phyloP scores from a whole-genome alignment of 2,113 vertebrate genomes.

The Gymnarchus niloticus region DNA sequence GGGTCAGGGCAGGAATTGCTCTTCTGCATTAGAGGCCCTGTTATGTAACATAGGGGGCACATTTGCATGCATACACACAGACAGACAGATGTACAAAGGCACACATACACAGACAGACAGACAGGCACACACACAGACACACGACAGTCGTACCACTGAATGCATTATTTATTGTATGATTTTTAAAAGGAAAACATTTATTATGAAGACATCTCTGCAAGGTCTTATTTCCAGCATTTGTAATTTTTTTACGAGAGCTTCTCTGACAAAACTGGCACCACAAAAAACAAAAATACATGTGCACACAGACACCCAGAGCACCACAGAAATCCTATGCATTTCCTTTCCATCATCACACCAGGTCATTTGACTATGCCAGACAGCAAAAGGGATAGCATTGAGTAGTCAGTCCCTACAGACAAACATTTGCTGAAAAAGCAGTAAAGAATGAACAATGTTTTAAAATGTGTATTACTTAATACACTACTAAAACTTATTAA shows the following conservation, averaged over 20 bases:
- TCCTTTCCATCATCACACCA: slow-evolving; percentile 19
- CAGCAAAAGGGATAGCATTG: background rate
- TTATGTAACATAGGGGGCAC: background rate
- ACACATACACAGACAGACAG: background rate
- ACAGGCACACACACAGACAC: background rate
- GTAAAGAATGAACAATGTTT: background rate
- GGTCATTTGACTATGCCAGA: slow-evolving; percentile 17
- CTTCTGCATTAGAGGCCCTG: background rate
- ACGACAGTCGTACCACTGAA: background rate
- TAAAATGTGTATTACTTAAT: background rate
- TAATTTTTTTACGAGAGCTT: background rate
- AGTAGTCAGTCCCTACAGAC: too few relatives aligned
- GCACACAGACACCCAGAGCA: background rate
- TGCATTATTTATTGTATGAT: background rate
- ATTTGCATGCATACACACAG: background rate
- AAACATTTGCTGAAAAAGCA: background rate
- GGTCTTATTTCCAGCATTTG: background rate
- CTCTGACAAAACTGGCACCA: background rate
- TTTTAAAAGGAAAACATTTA: background rate
- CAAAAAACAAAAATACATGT: background rate
- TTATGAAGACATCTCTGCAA: background rate
- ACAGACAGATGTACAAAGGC: background rate
- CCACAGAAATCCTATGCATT: slow-evolving; percentile 21
- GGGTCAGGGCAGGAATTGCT: slow-evolving; percentile 23
- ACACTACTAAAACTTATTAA: background rate